Conservation (phyloP, 2,888 invertebrate species). For the Miltochrista miniata region DNA sequence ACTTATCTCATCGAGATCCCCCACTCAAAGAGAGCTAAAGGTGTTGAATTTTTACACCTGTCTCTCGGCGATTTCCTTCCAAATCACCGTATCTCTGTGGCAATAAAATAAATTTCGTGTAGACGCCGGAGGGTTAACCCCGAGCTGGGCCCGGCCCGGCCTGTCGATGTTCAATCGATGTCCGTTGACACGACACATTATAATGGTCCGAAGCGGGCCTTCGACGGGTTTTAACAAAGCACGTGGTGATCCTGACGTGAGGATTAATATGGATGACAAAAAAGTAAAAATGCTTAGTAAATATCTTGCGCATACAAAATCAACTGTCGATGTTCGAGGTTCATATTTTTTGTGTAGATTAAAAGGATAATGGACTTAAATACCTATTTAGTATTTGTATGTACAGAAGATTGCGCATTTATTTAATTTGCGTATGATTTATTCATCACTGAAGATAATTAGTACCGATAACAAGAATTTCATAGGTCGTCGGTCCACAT, state of each 20-base stretch:
- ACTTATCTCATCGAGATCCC: slow-evolving; percentile 69
- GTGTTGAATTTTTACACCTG: slow-evolving; percentile 83
- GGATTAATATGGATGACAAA: slow-evolving; percentile 81
- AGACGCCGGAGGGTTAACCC: slow-evolving; percentile 78
- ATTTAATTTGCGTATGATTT: slow-evolving; percentile 24
- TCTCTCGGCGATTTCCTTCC: slow-evolving; percentile 78
- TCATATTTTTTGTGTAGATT: slow-evolving; percentile 60
- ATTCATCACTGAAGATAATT: slow-evolving; percentile 31
- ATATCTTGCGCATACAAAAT: slow-evolving; percentile 70
- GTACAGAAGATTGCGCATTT: slow-evolving; percentile 34
- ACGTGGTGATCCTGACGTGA: slow-evolving; percentile 80
- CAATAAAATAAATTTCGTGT: slow-evolving; percentile 82
- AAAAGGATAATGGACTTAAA: slow-evolving; percentile 61
- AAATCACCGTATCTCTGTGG: slow-evolving; percentile 80
- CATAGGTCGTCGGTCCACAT: slow-evolving; percentile 61
- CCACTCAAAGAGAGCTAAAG: slow-evolving; percentile 70
- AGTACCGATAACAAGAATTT: slow-evolving; percentile 39
- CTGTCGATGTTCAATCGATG: slow-evolving; percentile 81
- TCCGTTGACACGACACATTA: slow-evolving; percentile 83
- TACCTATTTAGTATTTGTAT: slow-evolving; percentile 50
- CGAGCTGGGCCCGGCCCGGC: slow-evolving; percentile 57
- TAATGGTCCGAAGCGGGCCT: slow-evolving; percentile 73
- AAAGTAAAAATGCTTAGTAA: slow-evolving; percentile 53
- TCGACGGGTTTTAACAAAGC: slow-evolving; percentile 81
- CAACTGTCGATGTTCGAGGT: slow-evolving; percentile 60